Evolutionary conservation across 2,888 invertebrate genomes (phyloP).

Genomic region (Morpho helenor): DNA sequence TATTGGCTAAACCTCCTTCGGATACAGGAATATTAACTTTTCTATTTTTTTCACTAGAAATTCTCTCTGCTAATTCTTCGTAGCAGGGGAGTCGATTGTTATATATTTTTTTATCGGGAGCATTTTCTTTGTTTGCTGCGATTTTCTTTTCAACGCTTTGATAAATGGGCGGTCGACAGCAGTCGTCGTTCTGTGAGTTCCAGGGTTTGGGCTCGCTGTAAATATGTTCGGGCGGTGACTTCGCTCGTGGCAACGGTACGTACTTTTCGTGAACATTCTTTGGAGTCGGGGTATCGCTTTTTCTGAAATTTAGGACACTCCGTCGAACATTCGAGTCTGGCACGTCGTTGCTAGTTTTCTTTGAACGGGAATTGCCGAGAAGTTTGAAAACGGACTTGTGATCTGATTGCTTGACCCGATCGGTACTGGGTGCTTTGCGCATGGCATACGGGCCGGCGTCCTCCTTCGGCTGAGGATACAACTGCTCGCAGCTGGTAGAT

Average conservation of each 20-base stretch:
- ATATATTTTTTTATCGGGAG: constrained; percentile 58
- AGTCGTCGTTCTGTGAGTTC: constrained; percentile 58
- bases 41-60: constrained; percentile 71
- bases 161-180: constrained; percentile 66
- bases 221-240: constrained; percentile 58
- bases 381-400: constrained; percentile 68
- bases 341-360: constrained; percentile 58
- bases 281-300: constrained; percentile 49
- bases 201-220: constrained; percentile 69
- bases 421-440: constrained; percentile 71
- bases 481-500: constrained; percentile 73
- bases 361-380: constrained; percentile 61
- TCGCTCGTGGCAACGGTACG: constrained; percentile 60
- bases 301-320: constrained; percentile 67
- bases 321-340: constrained; percentile 59
- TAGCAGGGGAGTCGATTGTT: constrained; percentile 70
- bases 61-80: constrained; percentile 63
- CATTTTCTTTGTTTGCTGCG: constrained; percentile 48
- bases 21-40: constrained; percentile 51
- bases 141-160: constrained; percentile 69
- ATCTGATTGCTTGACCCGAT: constrained; percentile 63
- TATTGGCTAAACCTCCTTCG: constrained; percentile 59
- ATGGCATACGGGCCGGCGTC: constrained; percentile 59
- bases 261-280: constrained; percentile 72
- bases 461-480: constrained; percentile 64